Evolutionary conservation across 2,797 vertebrate species (phyloP), one percentile per base, ranked within the genome.

Genomic region (Megaceryle alcyon): DNA sequence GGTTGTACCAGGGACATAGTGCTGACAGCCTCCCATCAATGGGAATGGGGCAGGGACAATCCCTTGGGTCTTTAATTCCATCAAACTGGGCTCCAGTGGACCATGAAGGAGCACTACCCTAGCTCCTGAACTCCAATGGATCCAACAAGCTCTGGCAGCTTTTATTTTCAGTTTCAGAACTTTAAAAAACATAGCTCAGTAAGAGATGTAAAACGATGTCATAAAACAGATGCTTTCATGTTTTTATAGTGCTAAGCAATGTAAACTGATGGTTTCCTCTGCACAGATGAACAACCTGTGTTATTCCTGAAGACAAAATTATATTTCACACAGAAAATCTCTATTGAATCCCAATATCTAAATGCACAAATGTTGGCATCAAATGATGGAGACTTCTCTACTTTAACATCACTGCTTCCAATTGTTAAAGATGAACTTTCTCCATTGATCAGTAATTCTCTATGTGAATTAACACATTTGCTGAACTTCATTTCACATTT

Each of bases 281-380:
- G 20, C 46, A 35, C 31, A 73, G 60, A 81, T 2, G 3, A 76
- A 28, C 1, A 49, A 59, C 26, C 48, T 51, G 2, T 23, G 4
- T 31, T 66, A 66, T 35, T 66, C 78, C 33, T 73, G 33, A 82
- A 48, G n/a, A 69, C 54, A 88, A 69, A 94, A 84, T 35, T 37
- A 63, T 83, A 8, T 49, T 72, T 73, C 35, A 37, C 26, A 33
- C 4, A 69, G 54, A 76, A 90, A 66, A 57, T 70, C 15, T 56
- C 31, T 46, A 20, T 29, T 70, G 18, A 69, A 69, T 72, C 14
- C 19, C 19, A 31, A 5, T 16, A 78, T 65, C 33, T 73, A 79
- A 54, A 44, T 46, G 35, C 14, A 66, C 3, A 2, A 87, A 63
- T 10, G 31, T 4, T 1, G 0, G 20, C 6, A 8, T 35, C 33